phyloP scores from a whole-genome alignment of 2,888 invertebrate genomes.

The Protonemura montana region DNA sequence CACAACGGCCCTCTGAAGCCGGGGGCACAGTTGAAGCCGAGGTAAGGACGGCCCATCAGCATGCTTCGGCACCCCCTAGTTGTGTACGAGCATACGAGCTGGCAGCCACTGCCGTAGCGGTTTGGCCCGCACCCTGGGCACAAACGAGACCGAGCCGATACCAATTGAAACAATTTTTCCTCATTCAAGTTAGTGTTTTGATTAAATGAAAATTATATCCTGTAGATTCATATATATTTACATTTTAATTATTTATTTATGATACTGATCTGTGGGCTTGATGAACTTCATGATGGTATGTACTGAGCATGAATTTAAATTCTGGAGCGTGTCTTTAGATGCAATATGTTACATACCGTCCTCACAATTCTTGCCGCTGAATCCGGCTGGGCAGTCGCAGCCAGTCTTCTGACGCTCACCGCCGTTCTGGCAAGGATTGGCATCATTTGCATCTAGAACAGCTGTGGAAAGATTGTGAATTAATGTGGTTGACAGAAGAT shows the following conservation, averaged over 20 bases:
- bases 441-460: too few relatives aligned
- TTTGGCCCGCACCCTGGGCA: constrained; percentile 37
- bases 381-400: constrained; percentile 39
- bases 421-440: neutral
- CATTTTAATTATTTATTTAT: neutral
- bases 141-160: too few relatives aligned
- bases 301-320: too few relatives aligned
- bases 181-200: too few relatives aligned
- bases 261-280: too few relatives aligned
- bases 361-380: constrained; percentile 20
- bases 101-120: constrained; percentile 33
- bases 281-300: too few relatives aligned
- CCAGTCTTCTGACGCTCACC: neutral
- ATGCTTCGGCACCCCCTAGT: constrained; percentile 9
- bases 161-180: too few relatives aligned
- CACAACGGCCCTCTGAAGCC: constrained; percentile 33
- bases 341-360: neutral
- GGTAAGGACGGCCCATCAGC: constrained; percentile 33
- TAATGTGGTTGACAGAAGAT: too few relatives aligned
- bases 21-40: constrained; percentile 39
- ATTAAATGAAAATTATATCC: too few relatives aligned
- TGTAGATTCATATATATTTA: too few relatives aligned
- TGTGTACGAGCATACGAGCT: constrained; percentile 26
- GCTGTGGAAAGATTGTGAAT: too few relatives aligned
- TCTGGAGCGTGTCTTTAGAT: too few relatives aligned